Evolutionary conservation across 1,140 invertebrate genomes (phyloP).

Genomic region (Philotrypesis tridentata): DNA sequence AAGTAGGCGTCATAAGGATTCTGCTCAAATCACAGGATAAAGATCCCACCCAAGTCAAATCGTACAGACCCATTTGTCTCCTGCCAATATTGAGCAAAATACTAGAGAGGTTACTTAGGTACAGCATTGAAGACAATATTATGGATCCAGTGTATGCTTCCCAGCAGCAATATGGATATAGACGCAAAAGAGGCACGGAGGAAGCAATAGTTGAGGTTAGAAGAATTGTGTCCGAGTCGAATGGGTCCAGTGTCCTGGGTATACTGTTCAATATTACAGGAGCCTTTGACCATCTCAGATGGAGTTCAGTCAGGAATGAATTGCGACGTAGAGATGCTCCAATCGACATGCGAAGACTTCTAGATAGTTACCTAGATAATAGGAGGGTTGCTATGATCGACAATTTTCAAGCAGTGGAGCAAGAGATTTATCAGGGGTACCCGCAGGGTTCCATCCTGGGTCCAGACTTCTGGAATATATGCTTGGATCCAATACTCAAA

Average conservation of each 20-base stretch:
- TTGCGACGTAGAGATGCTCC: background rate
- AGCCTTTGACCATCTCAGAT: background rate
- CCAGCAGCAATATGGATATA: conserved; percentile 32
- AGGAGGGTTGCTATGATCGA: background rate
- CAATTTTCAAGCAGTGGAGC: background rate
- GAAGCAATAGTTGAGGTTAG: conserved; percentile 3
- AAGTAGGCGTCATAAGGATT: conserved; percentile 39
- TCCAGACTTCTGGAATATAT: conserved; percentile 1
- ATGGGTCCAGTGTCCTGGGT: background rate
- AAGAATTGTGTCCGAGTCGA: too few species aligned
- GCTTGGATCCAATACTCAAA: background rate
- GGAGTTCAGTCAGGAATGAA: background rate
- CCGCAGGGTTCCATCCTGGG: background rate
- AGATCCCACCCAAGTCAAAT: conserved; percentile 39
- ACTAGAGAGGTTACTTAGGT: conserved; percentile 52
- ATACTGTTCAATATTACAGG: background rate
- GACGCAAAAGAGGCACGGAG: background rate
- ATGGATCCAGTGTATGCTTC: background rate
- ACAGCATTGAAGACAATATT: conserved; percentile 9
- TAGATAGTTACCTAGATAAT: background rate
- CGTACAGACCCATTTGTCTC: conserved; percentile 57
- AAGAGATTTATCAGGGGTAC: background rate
- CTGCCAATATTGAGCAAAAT: conserved; percentile 55
- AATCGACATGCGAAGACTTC: too few species aligned
- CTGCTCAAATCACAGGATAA: conserved; percentile 54